Evolutionary conservation across 2,113 vertebrate genomes (phyloP).

Genomic region (Taurulus bubalis): DNA sequence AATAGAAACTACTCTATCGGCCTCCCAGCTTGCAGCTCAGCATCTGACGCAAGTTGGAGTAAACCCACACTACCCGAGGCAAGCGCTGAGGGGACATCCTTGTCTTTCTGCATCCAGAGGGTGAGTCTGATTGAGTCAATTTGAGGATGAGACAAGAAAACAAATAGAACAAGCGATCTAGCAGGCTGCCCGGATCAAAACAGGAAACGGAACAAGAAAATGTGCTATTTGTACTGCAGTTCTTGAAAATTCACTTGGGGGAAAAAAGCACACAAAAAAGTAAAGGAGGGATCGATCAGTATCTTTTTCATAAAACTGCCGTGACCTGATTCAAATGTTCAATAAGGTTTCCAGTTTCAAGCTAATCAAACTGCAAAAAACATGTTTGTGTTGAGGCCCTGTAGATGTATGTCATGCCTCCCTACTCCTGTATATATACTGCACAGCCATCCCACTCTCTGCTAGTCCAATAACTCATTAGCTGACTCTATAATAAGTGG

Average conservation of each 20-base stretch:
- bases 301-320: too few species aligned
- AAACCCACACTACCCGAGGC: slow-evolving; percentile 29
- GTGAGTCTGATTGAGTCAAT: background rate
- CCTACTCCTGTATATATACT: slow-evolving; percentile 19
- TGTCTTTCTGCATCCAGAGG: slow-evolving; percentile 6
- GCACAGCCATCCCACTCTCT: slow-evolving; percentile 22
- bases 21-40: background rate
- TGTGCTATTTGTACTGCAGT: background rate
- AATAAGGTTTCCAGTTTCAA: background rate
- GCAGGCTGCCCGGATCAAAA: background rate
- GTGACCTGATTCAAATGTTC: too few species aligned
- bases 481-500: slow-evolving; percentile 49
- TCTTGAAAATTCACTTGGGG: background rate
- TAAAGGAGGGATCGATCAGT: too few species aligned
- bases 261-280: too few species aligned
- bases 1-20: background rate
- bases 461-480: slow-evolving; percentile 68
- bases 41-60: slow-evolving; percentile 49
- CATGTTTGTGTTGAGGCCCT: slow-evolving; percentile 2
- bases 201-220: background rate
- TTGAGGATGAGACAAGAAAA: slow-evolving; percentile 1
- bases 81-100: background rate
- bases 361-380: slow-evolving; percentile 2
- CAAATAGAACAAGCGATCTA: slow-evolving; percentile 7
- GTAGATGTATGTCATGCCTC: slow-evolving; percentile 48